phyloP scores from a whole-genome alignment of 2,888 invertebrate genomes.

The Lycia hirtaria region DNA sequence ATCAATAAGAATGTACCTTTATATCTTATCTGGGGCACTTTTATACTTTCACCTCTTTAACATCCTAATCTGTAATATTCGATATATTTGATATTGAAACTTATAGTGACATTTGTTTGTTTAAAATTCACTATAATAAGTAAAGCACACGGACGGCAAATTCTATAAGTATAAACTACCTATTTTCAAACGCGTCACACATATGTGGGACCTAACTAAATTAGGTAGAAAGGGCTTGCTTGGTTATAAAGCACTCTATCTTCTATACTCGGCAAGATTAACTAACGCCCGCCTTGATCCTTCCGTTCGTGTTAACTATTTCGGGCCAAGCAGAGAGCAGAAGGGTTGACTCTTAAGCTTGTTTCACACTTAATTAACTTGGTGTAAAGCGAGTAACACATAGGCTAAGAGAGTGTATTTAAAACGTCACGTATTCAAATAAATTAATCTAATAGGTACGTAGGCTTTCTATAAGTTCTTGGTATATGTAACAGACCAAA shows the following conservation, averaged over 20 bases:
- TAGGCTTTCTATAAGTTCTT: no score
- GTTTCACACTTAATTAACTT: constrained; percentile 43
- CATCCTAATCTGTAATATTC: no score
- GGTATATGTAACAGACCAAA: no score
- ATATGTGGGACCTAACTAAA: neutral
- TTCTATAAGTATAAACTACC: no score
- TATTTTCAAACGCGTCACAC: neutral
- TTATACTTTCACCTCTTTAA: no score
- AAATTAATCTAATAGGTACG: neutral
- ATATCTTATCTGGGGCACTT: no score
- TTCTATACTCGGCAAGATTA: constrained; percentile 17
- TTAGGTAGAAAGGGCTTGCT: neutral
- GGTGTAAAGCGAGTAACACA: constrained; percentile 32
- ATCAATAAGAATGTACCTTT: no score
- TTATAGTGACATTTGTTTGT: no score
- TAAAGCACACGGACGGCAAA: no score
- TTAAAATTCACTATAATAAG: no score
- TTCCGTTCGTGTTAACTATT: constrained; percentile 38
- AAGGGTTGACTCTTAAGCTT: constrained; percentile 37
- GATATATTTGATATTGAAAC: no score
- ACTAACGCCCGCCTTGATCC: constrained; percentile 24
- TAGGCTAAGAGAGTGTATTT: neutral
- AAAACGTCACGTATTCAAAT: neutral
- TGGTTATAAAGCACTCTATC: constrained; percentile 10
- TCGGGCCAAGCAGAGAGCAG: constrained; percentile 34